phyloP scores from a whole-genome alignment of 2,888 invertebrate genomes.

The Kryphioiulus occultus region DNA sequence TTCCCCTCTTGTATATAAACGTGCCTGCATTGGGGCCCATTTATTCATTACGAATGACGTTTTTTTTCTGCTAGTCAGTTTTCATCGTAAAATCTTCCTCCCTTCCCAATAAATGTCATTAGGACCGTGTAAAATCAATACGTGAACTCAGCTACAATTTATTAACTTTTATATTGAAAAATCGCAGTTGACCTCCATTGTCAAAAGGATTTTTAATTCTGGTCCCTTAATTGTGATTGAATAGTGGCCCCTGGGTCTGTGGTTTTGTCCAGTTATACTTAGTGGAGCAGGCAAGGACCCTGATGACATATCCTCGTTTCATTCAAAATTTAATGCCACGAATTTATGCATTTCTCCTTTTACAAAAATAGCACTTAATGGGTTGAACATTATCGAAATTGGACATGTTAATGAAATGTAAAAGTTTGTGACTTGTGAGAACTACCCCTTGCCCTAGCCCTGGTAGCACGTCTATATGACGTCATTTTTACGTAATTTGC shows the following conservation, averaged over 20 bases:
- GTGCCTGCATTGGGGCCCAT: neutral
- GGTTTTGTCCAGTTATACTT: neutral
- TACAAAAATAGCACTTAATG: too few relatives aligned
- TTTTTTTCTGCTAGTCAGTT: neutral
- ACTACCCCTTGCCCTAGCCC: too few relatives aligned
- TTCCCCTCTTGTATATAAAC: neutral
- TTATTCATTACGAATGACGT: neutral
- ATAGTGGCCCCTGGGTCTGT: neutral
- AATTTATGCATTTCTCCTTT: too few relatives aligned
- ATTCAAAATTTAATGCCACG: neutral
- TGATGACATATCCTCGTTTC: neutral
- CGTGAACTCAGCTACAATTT: neutral
- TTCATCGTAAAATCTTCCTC: neutral
- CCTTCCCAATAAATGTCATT: neutral
- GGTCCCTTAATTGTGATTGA: neutral
- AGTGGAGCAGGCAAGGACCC: neutral
- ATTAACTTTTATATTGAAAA: constrained; percentile 9
- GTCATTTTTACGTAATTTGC: too few relatives aligned
- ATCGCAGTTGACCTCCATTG: neutral
- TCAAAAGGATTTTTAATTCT: neutral
- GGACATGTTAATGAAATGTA: too few relatives aligned
- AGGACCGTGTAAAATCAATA: neutral
- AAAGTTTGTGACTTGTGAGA: too few relatives aligned
- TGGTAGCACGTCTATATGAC: too few relatives aligned
- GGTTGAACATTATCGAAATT: too few relatives aligned